Evolutionary conservation across 2,797 vertebrate genomes (phyloP), one percentile per base, ranked within the genome.

Genomic region (Holocentrus rufus): DNA sequence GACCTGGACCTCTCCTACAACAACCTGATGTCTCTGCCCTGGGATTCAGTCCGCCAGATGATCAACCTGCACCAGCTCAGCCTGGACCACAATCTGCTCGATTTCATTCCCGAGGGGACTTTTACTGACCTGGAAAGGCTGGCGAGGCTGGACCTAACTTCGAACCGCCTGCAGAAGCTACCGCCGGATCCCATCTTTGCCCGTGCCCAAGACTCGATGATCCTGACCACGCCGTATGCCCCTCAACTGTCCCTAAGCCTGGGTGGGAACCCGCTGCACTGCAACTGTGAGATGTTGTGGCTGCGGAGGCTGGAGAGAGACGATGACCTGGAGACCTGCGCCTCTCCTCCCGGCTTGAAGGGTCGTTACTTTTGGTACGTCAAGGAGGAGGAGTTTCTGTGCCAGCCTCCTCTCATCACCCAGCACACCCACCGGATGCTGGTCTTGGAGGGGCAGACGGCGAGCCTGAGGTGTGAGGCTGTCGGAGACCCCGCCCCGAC

Each of bases 1-100:
- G 97, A 98, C 74, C 89, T 98, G 72, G 97, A 98, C 83, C 94
- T 98, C 74, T 98, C 97, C 55, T 98, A 96, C 83, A 98, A 98
- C 88, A 98, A 98, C 81, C 93, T 98, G 22, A 91, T 88, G 0
- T 91, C 91, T 31, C 83, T 98, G 64, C 97, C 97, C 2, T 98
- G 97, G 97, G 91, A 93, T 82, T 95, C 95, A 0, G 93, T 98
- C 64, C 91, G 94, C 22, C 94, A 94, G 80, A 98, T 98, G 97
- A 84, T 95, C 81, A 97, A 96, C 82, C 92, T 98, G n/a, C 97
- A 98, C 83, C 96, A 97, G 85, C 93, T 98, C 1, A 98, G 96
- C 85, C 87, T 98, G 87, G 97, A 98, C 88, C 97, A 98, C 89
- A 98, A 98, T 80, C 90, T 98, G 42, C 89, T 98, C 76, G 95